A percentile compares a stretch with the other conserved stretches of the same genome.
Conservation (phyloP, 2,113 vertebrate species). For the Sardina pilchardus region DNA sequence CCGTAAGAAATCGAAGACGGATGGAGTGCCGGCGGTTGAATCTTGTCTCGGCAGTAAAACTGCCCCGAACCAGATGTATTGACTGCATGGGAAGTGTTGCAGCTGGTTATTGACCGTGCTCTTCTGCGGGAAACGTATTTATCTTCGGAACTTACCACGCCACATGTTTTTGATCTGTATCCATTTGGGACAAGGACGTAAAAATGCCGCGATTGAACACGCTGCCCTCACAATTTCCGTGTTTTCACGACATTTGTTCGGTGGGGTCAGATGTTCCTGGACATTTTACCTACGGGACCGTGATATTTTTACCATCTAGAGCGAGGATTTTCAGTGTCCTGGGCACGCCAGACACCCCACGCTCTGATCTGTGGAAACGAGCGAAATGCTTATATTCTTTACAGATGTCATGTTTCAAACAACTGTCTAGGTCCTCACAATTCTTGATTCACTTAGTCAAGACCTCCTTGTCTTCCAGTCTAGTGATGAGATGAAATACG, state of each 20-base stretch:
- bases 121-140: conserved; percentile 40
- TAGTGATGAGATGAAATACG: not conserved
- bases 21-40: conserved; percentile 3
- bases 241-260: not conserved
- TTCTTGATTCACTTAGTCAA: not conserved
- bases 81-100: conserved; percentile 35
- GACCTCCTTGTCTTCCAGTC: not conserved
- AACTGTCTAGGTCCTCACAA: not conserved
- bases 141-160: not conserved
- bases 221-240: not conserved
- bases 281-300: no score
- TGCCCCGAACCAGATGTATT: conserved; percentile 21
- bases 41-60: conserved; percentile 31
- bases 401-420: not conserved
- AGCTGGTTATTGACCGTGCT: conserved; percentile 21
- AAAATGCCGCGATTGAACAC: not conserved
- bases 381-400: not conserved
- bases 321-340: not conserved
- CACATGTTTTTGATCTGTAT: conserved; percentile 40
- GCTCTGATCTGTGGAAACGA: not conserved
- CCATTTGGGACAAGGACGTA: not conserved
- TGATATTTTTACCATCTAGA: not conserved
- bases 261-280: not conserved
- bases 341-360: not conserved
- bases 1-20: conserved; percentile 15